A percentile compares a stretch with the other conserved stretches of the same genome.
These are phyloP conservation scores for Notolepis coatsorum DNA, from an alignment of 2,797 vertebrate species.

Conservation along the genomic window DNA sequence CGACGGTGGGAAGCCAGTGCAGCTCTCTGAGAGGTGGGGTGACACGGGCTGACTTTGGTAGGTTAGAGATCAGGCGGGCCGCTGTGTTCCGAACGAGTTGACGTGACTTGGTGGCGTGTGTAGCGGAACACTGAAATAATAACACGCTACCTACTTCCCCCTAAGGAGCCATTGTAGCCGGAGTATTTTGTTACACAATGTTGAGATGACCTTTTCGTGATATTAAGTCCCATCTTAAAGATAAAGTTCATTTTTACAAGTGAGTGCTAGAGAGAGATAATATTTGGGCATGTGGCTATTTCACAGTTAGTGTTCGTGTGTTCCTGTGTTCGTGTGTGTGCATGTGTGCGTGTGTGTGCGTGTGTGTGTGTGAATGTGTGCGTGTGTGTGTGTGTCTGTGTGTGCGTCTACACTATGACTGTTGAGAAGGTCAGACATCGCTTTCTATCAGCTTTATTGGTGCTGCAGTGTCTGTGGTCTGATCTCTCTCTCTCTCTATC, in stretches of 20 bases:
- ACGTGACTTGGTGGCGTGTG: conserved; percentile 41
- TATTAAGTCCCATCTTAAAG: conserved; percentile 49
- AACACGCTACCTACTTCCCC: too few relatives aligned
- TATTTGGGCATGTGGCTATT: conserved; percentile 55
- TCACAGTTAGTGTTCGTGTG: conserved; percentile 20
- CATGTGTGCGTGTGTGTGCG: conserved; percentile 40
- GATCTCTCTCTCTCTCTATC: conserved; percentile 19
- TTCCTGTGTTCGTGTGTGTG: conserved; percentile 37
- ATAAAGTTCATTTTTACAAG: conserved; percentile 46
- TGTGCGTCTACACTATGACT: conserved; percentile 52
- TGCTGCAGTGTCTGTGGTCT: conserved; percentile 29
- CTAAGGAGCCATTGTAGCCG: conserved; percentile 43
- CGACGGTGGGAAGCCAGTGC: too few relatives aligned
- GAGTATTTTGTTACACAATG: conserved; percentile 29
- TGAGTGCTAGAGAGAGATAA: conserved; percentile 38
- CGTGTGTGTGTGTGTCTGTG: conserved; percentile 46
- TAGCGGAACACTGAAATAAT: conserved; percentile 15
- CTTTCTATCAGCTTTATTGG: conserved; percentile 56
- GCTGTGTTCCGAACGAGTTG: too few relatives aligned
- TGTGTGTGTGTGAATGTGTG: conserved; percentile 36
- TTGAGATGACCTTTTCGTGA: conserved; percentile 56
- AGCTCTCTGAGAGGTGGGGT: conserved; percentile 1
- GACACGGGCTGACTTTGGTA: too few relatives aligned
- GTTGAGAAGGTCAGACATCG: conserved; percentile 71
- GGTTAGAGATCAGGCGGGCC: too few relatives aligned